Evolutionary conservation across 2,113 vertebrate species (phyloP), one percentile per base, ranked within the genome.

Genomic region (Columba livia): DNA sequence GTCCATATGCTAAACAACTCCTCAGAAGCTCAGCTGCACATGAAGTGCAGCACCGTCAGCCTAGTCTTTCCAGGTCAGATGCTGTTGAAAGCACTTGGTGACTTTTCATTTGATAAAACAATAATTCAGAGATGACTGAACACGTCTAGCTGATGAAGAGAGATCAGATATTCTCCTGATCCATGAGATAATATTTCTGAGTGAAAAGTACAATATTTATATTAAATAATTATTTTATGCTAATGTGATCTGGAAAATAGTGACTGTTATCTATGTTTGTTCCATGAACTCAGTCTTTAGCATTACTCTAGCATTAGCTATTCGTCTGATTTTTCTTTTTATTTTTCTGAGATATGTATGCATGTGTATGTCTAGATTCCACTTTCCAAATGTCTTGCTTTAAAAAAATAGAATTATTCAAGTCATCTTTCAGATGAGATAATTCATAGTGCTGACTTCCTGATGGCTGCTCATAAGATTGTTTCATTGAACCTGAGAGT

Each of bases 41-140:
- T 83, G 73, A 89, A 79, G 34, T 42, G 29, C 15, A 77, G 20
- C 26, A 53, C 48, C 5, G 2, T 62, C 73, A 93, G 14, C 12
- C 4, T 57, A 16, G 15, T 18, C 31, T 91, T 96, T 93, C 79
- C 79, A 91, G 90, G 85, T 96, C 87, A 94, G 47, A 70, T 82
- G 80, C 7, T 83, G 12, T 42, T 71, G 77, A 95, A 85, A 83
- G 64, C 34, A 64, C 34, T 90, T 77, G 26, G 14, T 70, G 32
- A 73, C 18, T 73, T 93, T 85, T 96, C 71, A 67, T 85, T 83
- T 71, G 56, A 83, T 85, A 88, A 88, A 91, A 80, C 75, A 96
- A 83, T 93, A 91, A 88, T 94, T 93, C 67, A 91, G 79, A 96
- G 85, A 71, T 94, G 90, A 88, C 29, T 93, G 85, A 91, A 94